Base-by-base conservation (phyloP, 2,888 invertebrate genomes). In the Epinotia ramella region DNA sequence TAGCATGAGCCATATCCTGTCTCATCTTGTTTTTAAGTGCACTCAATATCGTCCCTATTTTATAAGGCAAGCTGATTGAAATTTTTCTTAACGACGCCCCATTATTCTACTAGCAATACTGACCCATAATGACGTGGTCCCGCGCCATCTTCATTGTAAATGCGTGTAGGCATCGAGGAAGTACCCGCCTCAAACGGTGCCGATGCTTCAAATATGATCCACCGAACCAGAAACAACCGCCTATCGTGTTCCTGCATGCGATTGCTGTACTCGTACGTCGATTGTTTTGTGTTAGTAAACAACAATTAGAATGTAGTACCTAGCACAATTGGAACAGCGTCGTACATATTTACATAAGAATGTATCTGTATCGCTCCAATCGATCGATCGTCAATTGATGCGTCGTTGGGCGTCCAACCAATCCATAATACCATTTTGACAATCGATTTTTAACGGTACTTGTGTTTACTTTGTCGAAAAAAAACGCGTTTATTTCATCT, bases 201-300 rank as follows among this genome's bases (percentile, higher is more conserved):
- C 49, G 49, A 69, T 65, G 64, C 59, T 74, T 74, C 64, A 70
- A 70, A 59, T 70, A 70, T 74, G 63, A 64, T 40, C 57, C 65
- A 73, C 18, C 73, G 73, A 44, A 73, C 73, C 75, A 76, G 75
- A 71, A 76, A 71, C 75, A 62, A 71, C 71, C 53, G 46, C 40
- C 33, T 59, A 65, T 71, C 75, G 71, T 71, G 74, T 70, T 73
- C 73, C 66, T 71, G 71, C 75, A 60, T 76, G 71, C 75, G 71
- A 67, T 76, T 66, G 71, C 75, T 75, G 9, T 9, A 40, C 40
- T 9, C 9, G 66, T 49, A 65, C 44, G 65, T 64, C 46, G 49
- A 20, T 62, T 57, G 66, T 40, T 40, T 40, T 40, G 40, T 40
- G 40, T 73, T 62, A 69, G 73, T 71, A 76, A 62, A 67, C 60